Base-by-base conservation (phyloP, 23 tunicate genomes). In the Trididemnum miniatum region DNA sequence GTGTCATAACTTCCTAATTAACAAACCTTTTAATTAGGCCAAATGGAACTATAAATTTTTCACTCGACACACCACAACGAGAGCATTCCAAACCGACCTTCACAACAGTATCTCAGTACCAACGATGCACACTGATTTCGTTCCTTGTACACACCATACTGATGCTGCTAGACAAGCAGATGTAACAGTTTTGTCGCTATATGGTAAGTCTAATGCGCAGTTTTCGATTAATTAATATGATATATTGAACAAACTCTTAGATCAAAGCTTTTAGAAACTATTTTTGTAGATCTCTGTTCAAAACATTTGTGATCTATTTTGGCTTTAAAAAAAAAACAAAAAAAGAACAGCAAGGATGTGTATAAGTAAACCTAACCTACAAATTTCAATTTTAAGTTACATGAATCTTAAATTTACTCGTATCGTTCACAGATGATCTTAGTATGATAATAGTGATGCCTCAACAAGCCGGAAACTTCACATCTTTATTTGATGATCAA, bases 381-480 rank as follows among this genome's bases (percentile, higher is more conserved):
- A n/a, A n/a, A n/a, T n/a, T n/a, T n/a, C n/a, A n/a, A n/a, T n/a
- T n/a, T n/a, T n/a, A n/a, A n/a, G n/a, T n/a, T n/a, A n/a, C n/a
- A n/a, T n/a, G n/a, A n/a, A n/a, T n/a, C n/a, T n/a, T n/a, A n/a
- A n/a, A n/a, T n/a, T n/a, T n/a, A n/a, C n/a, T n/a, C 24, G 15
- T 15, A 7, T 44, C 54, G 54, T 74, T 75, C 22, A 25, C 77
- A 86, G 90, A 72, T 51, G 51, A 69, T 52, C 69, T 79, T 34
- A 86, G 90, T 65, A 79, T 86, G 80, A 67, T 86, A 72, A 23
- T 83, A 36, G 63, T 74, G 29, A 60, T 83, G 81, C 87, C 87
- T 1, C 35, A 35, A 7, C 26, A 35, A 34, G 38, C 73, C 0
- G 87, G 87, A 9, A 63, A 83, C 36, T 83, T 83, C 59, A 34